A percentile compares a stretch with the other conserved stretches of the same genome.
These are phyloP conservation scores for Trematomus loennbergii DNA, from an alignment of 2,113 vertebrate species.

Conservation along the genomic window DNA sequence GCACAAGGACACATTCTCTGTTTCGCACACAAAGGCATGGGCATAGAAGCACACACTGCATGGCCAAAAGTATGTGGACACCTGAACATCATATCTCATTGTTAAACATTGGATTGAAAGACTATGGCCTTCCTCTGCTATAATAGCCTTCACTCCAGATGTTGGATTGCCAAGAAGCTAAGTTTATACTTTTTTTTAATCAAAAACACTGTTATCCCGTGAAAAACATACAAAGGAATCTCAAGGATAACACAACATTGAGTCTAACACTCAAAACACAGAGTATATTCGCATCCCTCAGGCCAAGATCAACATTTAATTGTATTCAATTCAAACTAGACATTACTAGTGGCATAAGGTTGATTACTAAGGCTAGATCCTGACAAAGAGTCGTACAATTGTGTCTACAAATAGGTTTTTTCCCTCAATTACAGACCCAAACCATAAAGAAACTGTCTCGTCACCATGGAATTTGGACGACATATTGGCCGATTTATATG, in stretches of 20 bases:
- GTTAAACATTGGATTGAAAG: slow-evolving; percentile 27
- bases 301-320: neutral
- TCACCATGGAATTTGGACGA: too few relatives aligned
- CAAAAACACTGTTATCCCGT: too few relatives aligned
- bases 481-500: neutral
- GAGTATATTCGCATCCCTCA: too few relatives aligned
- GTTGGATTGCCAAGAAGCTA: neutral
- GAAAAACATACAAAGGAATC: neutral
- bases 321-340: neutral
- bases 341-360: neutral
- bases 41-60: neutral
- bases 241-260: neutral
- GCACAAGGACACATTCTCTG: slow-evolving; percentile 31
- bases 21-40: neutral
- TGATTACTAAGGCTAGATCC: neutral
- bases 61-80: slow-evolving; percentile 33
- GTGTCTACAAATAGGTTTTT: too few relatives aligned
- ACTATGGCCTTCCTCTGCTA: slow-evolving; percentile 56
- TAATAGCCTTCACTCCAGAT: neutral
- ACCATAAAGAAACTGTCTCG: too few relatives aligned
- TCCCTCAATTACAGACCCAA: too few relatives aligned
- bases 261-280: neutral
- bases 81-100: neutral
- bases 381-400: neutral
- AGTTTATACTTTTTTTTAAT: too few relatives aligned